Evolutionary conservation across 1,140 invertebrate species (phyloP).

Genomic region (Magallana gigas): DNA sequence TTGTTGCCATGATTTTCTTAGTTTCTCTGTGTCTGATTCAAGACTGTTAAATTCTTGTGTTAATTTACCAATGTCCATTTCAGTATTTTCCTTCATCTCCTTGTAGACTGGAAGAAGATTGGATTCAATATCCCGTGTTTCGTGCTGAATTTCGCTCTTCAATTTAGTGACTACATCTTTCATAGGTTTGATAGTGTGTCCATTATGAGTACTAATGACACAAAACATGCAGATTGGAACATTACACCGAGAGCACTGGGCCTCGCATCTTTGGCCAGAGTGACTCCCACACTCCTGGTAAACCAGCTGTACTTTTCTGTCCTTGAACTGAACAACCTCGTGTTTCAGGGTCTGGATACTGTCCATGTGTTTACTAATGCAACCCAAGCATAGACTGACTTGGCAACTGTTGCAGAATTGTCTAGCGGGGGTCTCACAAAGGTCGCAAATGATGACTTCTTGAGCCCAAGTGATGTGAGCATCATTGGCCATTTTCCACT

Average conservation of each 20-base stretch:
- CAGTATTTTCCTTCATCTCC: background rate
- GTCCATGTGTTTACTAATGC: background rate
- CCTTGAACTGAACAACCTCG: background rate
- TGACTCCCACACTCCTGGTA: background rate
- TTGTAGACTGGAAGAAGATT: background rate
- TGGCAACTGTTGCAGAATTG: conserved; percentile 14
- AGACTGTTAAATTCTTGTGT: background rate
- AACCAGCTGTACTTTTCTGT: background rate
- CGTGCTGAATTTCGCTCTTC: background rate
- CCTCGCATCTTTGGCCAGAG: background rate
- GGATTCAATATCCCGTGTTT: background rate
- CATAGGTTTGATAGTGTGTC: background rate
- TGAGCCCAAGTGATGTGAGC: background rate
- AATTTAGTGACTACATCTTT: background rate
- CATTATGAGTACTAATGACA: background rate
- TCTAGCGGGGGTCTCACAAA: background rate
- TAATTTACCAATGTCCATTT: background rate
- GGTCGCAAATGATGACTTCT: background rate
- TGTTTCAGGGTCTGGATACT: background rate
- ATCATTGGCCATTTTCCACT: background rate
- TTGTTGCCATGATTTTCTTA: background rate
- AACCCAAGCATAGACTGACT: background rate
- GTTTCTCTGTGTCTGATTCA: background rate
- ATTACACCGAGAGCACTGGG: background rate
- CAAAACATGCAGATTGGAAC: background rate